Base-by-base conservation (phyloP, 2,113 vertebrate genomes). In the Oncorhynchus gorbuscha region DNA sequence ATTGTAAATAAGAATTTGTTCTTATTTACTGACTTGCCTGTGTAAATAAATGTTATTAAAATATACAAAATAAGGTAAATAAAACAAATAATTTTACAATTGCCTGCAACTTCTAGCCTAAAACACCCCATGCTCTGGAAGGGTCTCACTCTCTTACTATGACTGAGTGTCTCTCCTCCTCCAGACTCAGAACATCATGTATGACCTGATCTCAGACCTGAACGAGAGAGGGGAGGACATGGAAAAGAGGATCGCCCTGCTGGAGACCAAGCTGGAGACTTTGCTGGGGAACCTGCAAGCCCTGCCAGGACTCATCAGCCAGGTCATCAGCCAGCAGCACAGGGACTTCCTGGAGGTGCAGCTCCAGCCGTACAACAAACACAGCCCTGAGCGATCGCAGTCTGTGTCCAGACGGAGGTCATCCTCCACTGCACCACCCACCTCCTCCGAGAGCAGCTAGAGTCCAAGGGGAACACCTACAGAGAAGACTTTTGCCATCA, bases 371-470 rank as follows among this genome's bases (percentile, higher is more conserved):
- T 97, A 95, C 0, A 95, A 96, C 89, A 95, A 96, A 89, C 94
- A 95, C 93, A 95, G 93, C 76, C 94, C 94, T 51, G 97, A 97
- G 76, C 94, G 95, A 80, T 98, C 96, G 74, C 93, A 96, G 84
- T 98, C 97, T 74, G 95, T 96, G 78, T 97, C 97, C 84, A 90
- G 97, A 84, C 94, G 97, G 82, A 92, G 97, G 89, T 98, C 97
- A 14, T 98, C 97, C 85, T 98, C 98, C 82, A 98, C 97, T 72
- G 95, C 96, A 67, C 97, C 97, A 81, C 97, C 97, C 89, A 99
- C 96, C 90, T 99, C 98, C 94, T 98, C 97, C 80, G 97, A 99
- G 94, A 99, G 97, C 95, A 98, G 97, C 95, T 99, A 98, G 95
- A 96, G 95, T 88, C 95, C 91, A 92, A 79, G 83, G 91, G 91